Conservation (phyloP, 2,888 invertebrate genomes). For the Rutpela maculata region DNA sequence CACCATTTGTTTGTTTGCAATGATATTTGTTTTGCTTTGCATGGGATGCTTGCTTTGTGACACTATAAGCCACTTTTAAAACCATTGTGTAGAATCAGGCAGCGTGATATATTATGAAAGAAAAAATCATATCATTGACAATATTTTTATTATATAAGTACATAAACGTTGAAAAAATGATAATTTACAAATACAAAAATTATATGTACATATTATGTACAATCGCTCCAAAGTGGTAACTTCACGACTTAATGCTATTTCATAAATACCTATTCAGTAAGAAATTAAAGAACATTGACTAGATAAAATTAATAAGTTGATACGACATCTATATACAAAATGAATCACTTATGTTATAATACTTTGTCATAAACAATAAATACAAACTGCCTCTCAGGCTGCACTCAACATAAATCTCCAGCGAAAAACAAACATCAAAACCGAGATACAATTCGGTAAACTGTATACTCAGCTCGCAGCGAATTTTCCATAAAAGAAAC, state of each 20-base stretch:
- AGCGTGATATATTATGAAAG: neutral
- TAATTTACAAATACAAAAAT: constrained; percentile 60
- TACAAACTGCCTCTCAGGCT: constrained; percentile 54
- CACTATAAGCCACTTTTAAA: no score
- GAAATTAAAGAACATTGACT: constrained; percentile 62
- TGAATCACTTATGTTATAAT: constrained; percentile 53
- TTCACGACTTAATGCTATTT: constrained; percentile 46
- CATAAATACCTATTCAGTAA: constrained; percentile 58
- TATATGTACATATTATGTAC: constrained; percentile 56
- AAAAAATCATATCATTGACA: constrained; percentile 12
- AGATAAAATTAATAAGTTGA: constrained; percentile 61
- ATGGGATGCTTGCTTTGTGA: no score
- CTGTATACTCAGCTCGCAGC: constrained; percentile 3
- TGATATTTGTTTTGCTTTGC: no score
- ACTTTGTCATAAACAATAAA: constrained; percentile 56
- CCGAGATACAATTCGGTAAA: constrained; percentile 30
- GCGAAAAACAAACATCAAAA: constrained; percentile 42
- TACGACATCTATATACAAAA: constrained; percentile 40
- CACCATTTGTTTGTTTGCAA: no score
- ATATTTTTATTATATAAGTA: constrained; percentile 58
- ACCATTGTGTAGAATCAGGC: no score
- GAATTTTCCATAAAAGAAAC: constrained; percentile 3
- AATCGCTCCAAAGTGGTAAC: constrained; percentile 55
- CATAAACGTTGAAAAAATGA: constrained; percentile 56
- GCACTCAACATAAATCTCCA: constrained; percentile 46